Percentiles rank a stretch among this genome's conserved stretches.
Evolutionary conservation across 2,113 vertebrate species (phyloP).

Genomic region (Formicarius rufipectus): DNA sequence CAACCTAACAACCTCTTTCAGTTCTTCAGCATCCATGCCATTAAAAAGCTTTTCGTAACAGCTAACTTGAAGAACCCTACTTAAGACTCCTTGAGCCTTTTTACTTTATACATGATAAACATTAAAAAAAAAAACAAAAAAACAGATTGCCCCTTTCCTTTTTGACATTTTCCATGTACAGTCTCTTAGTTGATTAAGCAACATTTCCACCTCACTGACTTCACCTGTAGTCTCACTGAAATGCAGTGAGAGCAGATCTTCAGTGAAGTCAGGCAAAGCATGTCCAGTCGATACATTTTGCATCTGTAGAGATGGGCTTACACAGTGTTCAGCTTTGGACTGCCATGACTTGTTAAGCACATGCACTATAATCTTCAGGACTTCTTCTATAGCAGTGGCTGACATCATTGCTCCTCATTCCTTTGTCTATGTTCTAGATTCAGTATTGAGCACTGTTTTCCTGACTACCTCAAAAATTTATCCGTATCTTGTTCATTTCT

Average conservation of each 20-base stretch:
- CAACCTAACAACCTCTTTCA: not conserved
- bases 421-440: not conserved
- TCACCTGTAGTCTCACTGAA: not conserved
- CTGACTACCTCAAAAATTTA: not conserved
- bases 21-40: not conserved
- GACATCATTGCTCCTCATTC: not conserved
- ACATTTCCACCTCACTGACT: not conserved
- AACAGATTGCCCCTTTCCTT: not conserved
- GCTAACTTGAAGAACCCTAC: not conserved
- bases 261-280: not conserved
- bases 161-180: not conserved
- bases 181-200: not conserved
- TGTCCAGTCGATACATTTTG: not conserved
- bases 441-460: not conserved
- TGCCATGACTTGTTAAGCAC: not conserved
- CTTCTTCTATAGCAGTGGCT: not conserved
- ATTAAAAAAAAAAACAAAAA: not conserved
- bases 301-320: not conserved
- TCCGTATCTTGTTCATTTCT: not conserved
- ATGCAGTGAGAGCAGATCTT: not conserved
- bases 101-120: not conserved
- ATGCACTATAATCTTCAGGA: not conserved
- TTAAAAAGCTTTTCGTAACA: not conserved
- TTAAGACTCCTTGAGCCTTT: not conserved
- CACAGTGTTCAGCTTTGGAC: not conserved